Evolutionary conservation across 64 coral and sea anemone genomes (phyloP), one percentile per base, ranked within the genome.

Genomic region (Porites australiensis): DNA sequence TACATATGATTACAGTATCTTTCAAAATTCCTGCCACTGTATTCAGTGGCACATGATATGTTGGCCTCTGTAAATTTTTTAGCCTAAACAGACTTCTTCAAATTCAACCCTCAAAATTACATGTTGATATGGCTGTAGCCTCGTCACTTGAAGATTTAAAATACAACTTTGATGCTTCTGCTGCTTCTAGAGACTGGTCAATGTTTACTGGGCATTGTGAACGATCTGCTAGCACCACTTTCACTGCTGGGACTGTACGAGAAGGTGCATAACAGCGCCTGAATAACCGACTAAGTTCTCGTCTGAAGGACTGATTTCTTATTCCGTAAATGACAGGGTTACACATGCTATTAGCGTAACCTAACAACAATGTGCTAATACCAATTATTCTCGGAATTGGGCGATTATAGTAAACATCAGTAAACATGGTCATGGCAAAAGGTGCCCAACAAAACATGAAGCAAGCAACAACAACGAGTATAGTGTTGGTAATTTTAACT

Each of bases 311-410:
- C 22, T 15, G 55, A 18, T 82, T 91, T 6, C 89, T 80, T 20
- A 82, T 49, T 68, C 75, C 78, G 49, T 93, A 93, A 0, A 93
- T 43, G 13, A 93, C 54, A 3, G 86, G 82, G 18, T 93, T 93
- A 22, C 22, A 93, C 73, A 80, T 73, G 47, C 91, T 93, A 19
- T 93, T 93, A 10, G 82, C 73, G 45, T 93, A 93, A n/a, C 91
- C 91, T 46, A 93, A 72, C 91, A 93, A 57, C 20, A 93, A 72
- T 4, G 83, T 66, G 47, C 82, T 72, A 19, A 93, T 87, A 46
- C 77, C 72, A 45, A 75, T 70, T 14, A 27, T 54, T 10, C 82
- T 70, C 5, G 91, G 83, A 16, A 87, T 7, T 13, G 60, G 61
- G 3, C 19, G 51, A 0, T 7, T 3, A 61, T 76, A 68, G 68